Evolutionary conservation across 23 tunicate genomes (phyloP), one percentile per base, ranked within the genome.

Genomic region (Ascidia mentula): DNA sequence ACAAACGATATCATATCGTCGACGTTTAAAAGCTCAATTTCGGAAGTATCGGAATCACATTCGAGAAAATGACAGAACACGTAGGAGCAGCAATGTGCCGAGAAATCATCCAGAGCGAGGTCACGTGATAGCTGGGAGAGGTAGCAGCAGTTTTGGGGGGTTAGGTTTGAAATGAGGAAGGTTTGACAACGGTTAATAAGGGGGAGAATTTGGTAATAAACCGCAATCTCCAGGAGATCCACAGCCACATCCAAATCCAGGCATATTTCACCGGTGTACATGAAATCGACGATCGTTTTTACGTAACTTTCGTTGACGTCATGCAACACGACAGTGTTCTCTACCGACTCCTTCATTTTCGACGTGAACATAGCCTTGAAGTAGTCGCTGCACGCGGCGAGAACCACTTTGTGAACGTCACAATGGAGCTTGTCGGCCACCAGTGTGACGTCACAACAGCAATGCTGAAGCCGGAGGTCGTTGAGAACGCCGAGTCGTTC

Each of bases 341-440:
- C 84, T 37, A 74, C 45, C 24, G 76, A 37, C 71, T 93, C 98
- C 69, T 42, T 76, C 98, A 93, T 93, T 18, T 75, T 53, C 7
- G 81, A 71, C 18, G 93, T 93, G 82, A 93, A 93, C 98, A 93
- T 93, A 20, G 89, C 89, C 1, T 69, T 53, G 72, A 93, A 93
- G 80, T 93, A 93, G 38, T 88, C 93, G 60, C 92, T 87, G 30
- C 85, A 86, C 3, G 98, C 98, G n/a, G 98, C 98, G 7, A 93
- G 81, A 40, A 93, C 98, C 33, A 80, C 88, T 59, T 77, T 76
- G 38, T 93, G 98, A 6, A 86, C 97, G 59, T 86, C 85, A 59
- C 84, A 85, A 18, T 73, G 75, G 4, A 65, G 46, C 22, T 40
- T 73, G 31, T 89, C 69, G 20, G 90, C 79, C 69, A 42, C 74